These are phyloP conservation scores for Athalia cordata DNA, from an alignment of 2,888 invertebrate species.

Conservation along the genomic window DNA sequence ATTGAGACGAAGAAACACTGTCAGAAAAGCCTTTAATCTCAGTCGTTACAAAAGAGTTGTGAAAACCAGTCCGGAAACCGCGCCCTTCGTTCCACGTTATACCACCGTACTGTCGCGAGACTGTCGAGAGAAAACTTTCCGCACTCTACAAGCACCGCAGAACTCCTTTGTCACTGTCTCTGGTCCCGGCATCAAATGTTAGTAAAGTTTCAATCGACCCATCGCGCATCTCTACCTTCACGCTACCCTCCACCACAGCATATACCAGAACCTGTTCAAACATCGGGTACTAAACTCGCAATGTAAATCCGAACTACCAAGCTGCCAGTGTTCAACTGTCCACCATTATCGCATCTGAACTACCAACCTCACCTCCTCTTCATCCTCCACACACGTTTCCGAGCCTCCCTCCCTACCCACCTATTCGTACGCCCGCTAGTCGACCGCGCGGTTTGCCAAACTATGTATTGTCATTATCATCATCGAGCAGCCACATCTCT, in stretches of 20 bases:
- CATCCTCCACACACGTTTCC: slow-evolving; percentile 19
- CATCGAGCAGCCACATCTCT: slow-evolving; percentile 17
- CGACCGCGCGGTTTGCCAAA: slow-evolving; percentile 26
- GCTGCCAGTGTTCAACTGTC: slow-evolving; percentile 32
- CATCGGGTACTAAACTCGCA: slow-evolving; percentile 36
- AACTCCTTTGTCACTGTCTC: neutral
- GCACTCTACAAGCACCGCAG: neutral
- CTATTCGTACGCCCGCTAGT: neutral
- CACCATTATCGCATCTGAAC: slow-evolving; percentile 27
- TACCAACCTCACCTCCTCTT: slow-evolving; percentile 14
- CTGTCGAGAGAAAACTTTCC: slow-evolving; percentile 8
- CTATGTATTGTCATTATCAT: slow-evolving; percentile 34
- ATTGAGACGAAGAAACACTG: slow-evolving; percentile 12
- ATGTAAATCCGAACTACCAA: slow-evolving; percentile 24
- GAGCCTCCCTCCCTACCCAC: neutral
- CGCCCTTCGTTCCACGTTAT: neutral
- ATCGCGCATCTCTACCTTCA: neutral
- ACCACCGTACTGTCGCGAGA: neutral
- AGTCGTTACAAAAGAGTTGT: slow-evolving; percentile 21
- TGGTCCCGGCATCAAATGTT: slow-evolving; percentile 26
- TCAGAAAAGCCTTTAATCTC: slow-evolving; percentile 34
- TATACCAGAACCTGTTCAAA: slow-evolving; percentile 22
- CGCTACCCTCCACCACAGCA: neutral
- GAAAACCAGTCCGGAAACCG: slow-evolving; percentile 12
- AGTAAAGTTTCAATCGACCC: slow-evolving; percentile 37